Base-by-base conservation (phyloP, 2,113 vertebrate species). In the Triplophysa siluroides region DNA sequence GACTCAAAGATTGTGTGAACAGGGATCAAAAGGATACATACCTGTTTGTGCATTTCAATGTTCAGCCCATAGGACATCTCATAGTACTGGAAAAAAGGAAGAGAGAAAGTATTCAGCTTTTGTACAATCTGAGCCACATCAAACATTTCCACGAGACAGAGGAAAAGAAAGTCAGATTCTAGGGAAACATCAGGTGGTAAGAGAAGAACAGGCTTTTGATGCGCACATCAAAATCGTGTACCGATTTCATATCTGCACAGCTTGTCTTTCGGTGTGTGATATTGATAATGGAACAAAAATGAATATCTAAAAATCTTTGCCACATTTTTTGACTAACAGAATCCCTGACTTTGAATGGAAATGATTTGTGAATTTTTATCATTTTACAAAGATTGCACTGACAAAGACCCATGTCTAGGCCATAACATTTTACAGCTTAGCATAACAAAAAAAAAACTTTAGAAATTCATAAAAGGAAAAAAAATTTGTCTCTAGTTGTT, bases 41-140 rank as follows among this genome's bases (percentile, higher is more conserved):
- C 92, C 92, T 99, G 97, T 90, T 99, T 99, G 93, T 99, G 97
- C 97, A 99, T 98, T 88, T 99, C 97, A 83, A 99, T 99, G 89
- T 99, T 99, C 93, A 99, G 92, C 79, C 97, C 97, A 3, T 99
- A 99, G 76, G 97, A 99, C 97, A 99, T 99, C 87, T 99, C 97
- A 1, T 98, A 99, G 91, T 99, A 99, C 97, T 98, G 92, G 77
- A 91, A 19, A 60, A 26, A 88, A 86, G 76, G 74, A 45, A 87
- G 41, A 81, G 9, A 81, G 77, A 38, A 52, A 67, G 23, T 29
- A 47, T 3, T 70, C 21, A 16, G 72, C 41, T 80, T 56, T 26
- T 23, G 77, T 26, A 58, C 24, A 68, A 64, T 68, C 62, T 1
- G 26, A 61, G 67, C 64, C 45, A 77, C 65, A 84, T 85, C 71